Evolutionary conservation across 2,113 vertebrate genomes (phyloP), one percentile per base, ranked within the genome.

Genomic region (Coracopsis vasa): DNA sequence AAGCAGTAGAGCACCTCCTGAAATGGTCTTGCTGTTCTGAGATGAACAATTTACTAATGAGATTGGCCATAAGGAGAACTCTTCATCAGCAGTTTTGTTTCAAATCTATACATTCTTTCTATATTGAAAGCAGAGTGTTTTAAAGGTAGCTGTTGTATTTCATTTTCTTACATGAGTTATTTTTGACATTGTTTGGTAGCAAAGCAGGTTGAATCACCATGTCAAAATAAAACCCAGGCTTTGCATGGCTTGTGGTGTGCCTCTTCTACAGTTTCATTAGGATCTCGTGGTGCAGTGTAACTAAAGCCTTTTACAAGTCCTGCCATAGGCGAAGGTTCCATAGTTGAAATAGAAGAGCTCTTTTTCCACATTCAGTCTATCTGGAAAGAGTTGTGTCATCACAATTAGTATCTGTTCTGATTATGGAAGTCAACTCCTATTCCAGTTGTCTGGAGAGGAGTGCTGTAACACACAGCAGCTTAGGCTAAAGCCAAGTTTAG

Each of bases 61-160:
- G 42, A 37, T 50, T 64, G 47, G 16, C 62, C 44, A 19, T 65
- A 77, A 70, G 50, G 51, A 47, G 67, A 65, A 15, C 42, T 58
- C 29, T 65, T 80, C 25, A n/a, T 93, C 70, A 94, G 17, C 50
- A 74, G 50, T 64, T 91, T 92, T 58, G 24, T 42, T 80, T 80
- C 16, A 83, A 67, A 53, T 73, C n/a, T 48, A 13, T 82, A 74
- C 3, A 1, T 86, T 56, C 29, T 79, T 92, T 90, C 71, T 86
- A 10, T 80, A 74, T 90, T 92, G 95, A 50, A 86, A 80, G 48
- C 39, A 83, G 27, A 67, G 11, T 73, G 24, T 74, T 58, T 86
- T 80, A 88, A 93, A 91, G 70, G 50, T 88, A 90, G 54, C 64
- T 86, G 50, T 90, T 91, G 31, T 53, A 80, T 92, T 91, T 91